Percentiles rank a stretch among this genome's conserved stretches.
These are phyloP conservation scores for Teleogryllus oceanicus DNA, from an alignment of 2,888 invertebrate genomes.

Conservation along the genomic window DNA sequence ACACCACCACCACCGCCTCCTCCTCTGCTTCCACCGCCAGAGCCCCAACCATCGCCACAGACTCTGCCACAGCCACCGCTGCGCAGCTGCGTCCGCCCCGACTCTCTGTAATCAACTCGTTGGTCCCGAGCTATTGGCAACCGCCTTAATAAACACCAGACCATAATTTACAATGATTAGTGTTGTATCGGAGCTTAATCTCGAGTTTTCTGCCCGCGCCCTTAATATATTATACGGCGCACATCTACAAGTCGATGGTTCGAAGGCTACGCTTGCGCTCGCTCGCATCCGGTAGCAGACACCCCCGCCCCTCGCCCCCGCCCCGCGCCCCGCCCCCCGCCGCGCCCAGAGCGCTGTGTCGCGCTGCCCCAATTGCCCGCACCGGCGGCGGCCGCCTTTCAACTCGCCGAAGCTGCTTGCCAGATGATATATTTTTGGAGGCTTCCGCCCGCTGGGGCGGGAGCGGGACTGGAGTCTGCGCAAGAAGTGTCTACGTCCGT, in stretches of 20 bases:
- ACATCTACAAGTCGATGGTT: not conserved
- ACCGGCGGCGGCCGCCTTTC: too few relatives aligned
- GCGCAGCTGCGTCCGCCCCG: not conserved
- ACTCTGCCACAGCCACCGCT: not conserved
- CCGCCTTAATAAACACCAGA: conserved; percentile 7
- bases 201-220: conserved; percentile 4
- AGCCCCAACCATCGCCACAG: not conserved
- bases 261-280: not conserved
- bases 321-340: not conserved
- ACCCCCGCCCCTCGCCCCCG: not conserved
- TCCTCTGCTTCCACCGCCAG: not conserved
- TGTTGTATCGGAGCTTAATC: conserved; percentile 18
- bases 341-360: not conserved
- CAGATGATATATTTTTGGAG: too few relatives aligned
- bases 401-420: too few relatives aligned
- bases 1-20: too few relatives aligned
- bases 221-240: not conserved
- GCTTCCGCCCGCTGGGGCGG: too few relatives aligned
- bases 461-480: too few relatives aligned
- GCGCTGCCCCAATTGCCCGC: too few relatives aligned
- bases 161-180: conserved; percentile 18
- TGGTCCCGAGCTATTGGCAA: conserved; percentile 1
- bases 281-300: not conserved
- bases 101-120: conserved; percentile 18
- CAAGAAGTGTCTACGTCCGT: too few relatives aligned